Conservation (phyloP, 1,140 invertebrate genomes). For the Ctenoplectra terminalis region DNA sequence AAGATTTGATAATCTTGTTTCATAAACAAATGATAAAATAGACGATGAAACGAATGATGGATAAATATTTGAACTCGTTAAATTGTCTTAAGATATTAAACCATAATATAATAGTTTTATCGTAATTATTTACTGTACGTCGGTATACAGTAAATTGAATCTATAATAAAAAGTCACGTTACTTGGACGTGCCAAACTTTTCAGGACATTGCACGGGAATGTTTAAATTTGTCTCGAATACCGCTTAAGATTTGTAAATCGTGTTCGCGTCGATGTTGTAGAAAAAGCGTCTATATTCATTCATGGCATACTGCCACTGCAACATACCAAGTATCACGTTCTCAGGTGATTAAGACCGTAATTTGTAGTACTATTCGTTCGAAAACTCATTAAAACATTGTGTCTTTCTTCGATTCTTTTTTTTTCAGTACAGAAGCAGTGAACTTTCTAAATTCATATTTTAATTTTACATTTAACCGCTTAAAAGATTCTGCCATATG, state of each 20-base stretch:
- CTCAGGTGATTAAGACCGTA: neutral
- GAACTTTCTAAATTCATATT: neutral
- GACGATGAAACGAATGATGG: too few relatives aligned
- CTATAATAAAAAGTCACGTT: neutral
- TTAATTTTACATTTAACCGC: too few relatives aligned
- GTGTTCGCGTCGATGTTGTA: neutral
- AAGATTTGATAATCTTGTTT: too few relatives aligned
- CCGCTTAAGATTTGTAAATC: conserved; percentile 5
- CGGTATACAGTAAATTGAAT: too few relatives aligned
- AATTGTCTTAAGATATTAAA: too few relatives aligned
- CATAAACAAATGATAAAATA: too few relatives aligned
- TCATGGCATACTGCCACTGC: conserved; percentile 24
- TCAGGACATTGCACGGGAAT: conserved; percentile 36
- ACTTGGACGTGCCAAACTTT: neutral
- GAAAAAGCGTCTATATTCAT: conserved; percentile 2
- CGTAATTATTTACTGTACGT: too few relatives aligned
- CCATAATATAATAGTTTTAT: too few relatives aligned
- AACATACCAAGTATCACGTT: neutral
- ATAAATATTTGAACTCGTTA: too few relatives aligned
- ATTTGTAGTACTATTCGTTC: neutral
- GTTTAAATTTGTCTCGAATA: conserved; percentile 34
- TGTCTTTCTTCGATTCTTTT: too few relatives aligned
- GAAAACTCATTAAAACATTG: neutral
- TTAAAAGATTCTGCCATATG: too few relatives aligned
- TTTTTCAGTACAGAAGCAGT: neutral